Evolutionary conservation across 1,140 invertebrate species (phyloP).

Genomic region (Conus ventricosus): DNA sequence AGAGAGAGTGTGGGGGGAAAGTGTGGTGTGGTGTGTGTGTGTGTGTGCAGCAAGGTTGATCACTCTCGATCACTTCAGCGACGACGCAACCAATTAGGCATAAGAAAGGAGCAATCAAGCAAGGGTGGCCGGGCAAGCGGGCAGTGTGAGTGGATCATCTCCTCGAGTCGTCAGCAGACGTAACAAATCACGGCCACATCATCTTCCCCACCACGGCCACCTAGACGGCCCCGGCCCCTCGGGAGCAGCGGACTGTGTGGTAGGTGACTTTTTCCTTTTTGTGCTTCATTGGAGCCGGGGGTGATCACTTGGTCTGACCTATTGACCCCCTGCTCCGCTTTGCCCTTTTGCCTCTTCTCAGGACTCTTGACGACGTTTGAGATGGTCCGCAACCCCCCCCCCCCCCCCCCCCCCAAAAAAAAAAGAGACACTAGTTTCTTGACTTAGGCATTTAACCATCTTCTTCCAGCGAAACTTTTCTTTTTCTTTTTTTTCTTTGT

Average conservation of each 20-base stretch:
- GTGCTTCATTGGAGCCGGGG: neutral
- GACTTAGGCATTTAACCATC: too few relatives aligned
- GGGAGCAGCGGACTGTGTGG: neutral
- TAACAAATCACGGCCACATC: neutral
- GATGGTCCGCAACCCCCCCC: too few relatives aligned
- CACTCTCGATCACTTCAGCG: slow-evolving; percentile 2
- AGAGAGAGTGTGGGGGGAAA: too few relatives aligned
- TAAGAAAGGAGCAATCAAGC: neutral
- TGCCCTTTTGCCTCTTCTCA: too few relatives aligned
- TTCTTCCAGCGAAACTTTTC: too few relatives aligned
- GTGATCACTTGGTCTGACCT: neutral
- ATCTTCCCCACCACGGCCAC: neutral
- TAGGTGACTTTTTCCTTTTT: neutral
- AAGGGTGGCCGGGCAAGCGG: neutral
- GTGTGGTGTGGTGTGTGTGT: neutral
- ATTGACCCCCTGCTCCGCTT: neutral
- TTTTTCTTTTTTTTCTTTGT: too few relatives aligned
- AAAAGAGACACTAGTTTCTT: too few relatives aligned
- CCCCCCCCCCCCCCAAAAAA: too few relatives aligned
- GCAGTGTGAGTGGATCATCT: slow-evolving; percentile 1
- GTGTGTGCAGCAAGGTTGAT: slow-evolving; percentile 7
- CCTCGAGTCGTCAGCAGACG: neutral
- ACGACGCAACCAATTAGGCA: slow-evolving; percentile 24
- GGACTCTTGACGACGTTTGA: too few relatives aligned
- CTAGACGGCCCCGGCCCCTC: too few relatives aligned